Evolutionary conservation across 2,113 vertebrate genomes (phyloP).

Genomic region (Neogobius melanostomus): DNA sequence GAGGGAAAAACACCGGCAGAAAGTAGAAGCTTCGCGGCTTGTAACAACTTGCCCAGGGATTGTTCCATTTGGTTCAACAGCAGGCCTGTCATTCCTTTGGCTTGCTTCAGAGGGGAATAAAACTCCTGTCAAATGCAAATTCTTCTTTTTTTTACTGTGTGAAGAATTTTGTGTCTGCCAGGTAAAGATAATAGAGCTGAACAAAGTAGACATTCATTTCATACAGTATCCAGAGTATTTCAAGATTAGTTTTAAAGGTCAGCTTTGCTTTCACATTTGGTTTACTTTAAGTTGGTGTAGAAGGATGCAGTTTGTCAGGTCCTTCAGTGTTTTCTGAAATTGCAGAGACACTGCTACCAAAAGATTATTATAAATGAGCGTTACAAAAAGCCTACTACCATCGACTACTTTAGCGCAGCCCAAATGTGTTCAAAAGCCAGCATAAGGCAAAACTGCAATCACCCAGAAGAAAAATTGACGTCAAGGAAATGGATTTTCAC

Average conservation of each 20-base stretch:
- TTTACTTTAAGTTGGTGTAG: neutral
- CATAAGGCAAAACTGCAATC: too few relatives aligned
- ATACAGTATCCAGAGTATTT: neutral
- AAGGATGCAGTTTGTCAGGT: neutral
- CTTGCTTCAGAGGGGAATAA: constrained; percentile 27
- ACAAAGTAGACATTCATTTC: neutral
- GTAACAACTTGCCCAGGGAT: constrained; percentile 69
- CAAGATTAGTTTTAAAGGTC: neutral
- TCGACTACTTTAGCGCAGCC: too few relatives aligned
- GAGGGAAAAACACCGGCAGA: constrained; percentile 28
- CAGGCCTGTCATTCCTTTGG: constrained; percentile 60
- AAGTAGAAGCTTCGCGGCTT: constrained; percentile 56
- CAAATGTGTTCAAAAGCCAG: too few relatives aligned
- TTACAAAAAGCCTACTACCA: too few relatives aligned
- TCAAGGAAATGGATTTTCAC: too few relatives aligned
- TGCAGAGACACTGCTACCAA: too few relatives aligned
- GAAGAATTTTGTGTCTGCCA: neutral
- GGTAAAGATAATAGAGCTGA: neutral
- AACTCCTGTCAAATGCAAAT: constrained; percentile 23
- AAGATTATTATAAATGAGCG: too few relatives aligned
- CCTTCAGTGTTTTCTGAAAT: neutral
- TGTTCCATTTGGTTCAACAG: constrained; percentile 59
- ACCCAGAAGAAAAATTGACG: too few relatives aligned
- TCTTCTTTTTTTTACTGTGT: constrained; percentile 8
- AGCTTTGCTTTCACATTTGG: neutral